Conservation (phyloP, 2,888 invertebrate genomes). For the Bruchidius siliquastri region DNA sequence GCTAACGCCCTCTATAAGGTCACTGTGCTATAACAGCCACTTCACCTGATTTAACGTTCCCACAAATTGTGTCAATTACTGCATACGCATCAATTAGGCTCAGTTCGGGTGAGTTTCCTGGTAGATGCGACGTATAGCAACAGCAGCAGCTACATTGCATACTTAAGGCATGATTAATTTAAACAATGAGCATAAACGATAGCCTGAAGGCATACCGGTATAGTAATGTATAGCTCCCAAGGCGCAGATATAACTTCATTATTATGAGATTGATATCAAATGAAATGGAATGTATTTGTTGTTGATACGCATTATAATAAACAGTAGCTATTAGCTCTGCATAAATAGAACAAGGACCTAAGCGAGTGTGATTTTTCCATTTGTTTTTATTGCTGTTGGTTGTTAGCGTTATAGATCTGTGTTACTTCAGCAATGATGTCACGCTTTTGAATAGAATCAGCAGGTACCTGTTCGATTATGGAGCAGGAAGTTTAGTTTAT, state of each 20-base stretch:
- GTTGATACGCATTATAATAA: slow-evolving; percentile 5
- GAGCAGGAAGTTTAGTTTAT: no score
- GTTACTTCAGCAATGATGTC: background rate
- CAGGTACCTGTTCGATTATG: background rate
- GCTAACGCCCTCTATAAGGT: no score
- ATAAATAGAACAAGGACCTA: background rate
- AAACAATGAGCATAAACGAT: slow-evolving; percentile 22
- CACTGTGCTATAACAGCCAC: no score
- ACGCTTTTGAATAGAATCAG: background rate
- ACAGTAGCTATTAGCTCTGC: slow-evolving; percentile 6
- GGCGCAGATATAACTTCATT: slow-evolving; percentile 15
- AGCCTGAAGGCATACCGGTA: slow-evolving; percentile 21
- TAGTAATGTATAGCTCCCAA: slow-evolving; percentile 14
- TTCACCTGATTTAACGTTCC: background rate
- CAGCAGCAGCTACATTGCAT: background rate
- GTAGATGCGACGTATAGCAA: background rate
- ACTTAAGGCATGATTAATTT: slow-evolving; percentile 22
- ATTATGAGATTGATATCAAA: slow-evolving; percentile 18
- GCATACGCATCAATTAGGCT: background rate
- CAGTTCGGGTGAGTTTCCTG: background rate
- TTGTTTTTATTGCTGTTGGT: slow-evolving; percentile 1
- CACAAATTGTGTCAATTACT: background rate
- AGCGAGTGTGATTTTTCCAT: background rate
- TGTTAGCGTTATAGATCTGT: background rate
- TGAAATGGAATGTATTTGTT: slow-evolving; percentile 10